Evolutionary conservation across 2,888 invertebrate genomes (phyloP), one percentile per base, ranked within the genome.

Genomic region (Cantharis rufa): DNA sequence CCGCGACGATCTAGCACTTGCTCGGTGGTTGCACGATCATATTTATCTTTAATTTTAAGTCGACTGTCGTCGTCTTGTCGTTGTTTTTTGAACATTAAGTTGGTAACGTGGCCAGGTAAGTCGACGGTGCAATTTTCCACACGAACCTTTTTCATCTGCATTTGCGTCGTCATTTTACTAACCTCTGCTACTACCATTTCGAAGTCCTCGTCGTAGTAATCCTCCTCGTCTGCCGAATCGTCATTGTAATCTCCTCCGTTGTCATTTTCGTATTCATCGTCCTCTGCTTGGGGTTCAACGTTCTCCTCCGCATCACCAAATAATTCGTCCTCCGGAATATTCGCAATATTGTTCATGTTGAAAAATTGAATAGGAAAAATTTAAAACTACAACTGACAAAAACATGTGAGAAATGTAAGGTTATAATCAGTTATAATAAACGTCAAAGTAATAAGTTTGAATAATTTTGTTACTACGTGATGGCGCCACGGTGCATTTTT

Each of bases 1-100:
- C 99, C 99, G 13, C 97, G 90, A 0, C 97, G 96, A 89, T 99
- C 99, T 93, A 99, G 94, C 0, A 99, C 99, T 88, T 98, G 97
- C 86, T 98, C 98, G 0, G 94, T 96, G 0, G 99, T 99, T 0
- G 99, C 98, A 74, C 98, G 90, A 87, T 98, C 98, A 85, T 95
- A 93, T 87, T 98, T 98, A 86, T 99, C 98, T 85, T 96, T 96
- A 0, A 91, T 91, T 82, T 94, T 90, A 9, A 92, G 90, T 76
- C 95, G 91, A n/a, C 92, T 93, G 81, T 92, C 92, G 62, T 94
- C 94, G 74, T 89, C 86, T 82, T 92, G 93, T 78, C 92, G 92
- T 80, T 93, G 92, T 82, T 92, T 93, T 81, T 92, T 91, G 15
- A 93, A 91, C 71, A 96, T 89, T 75, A 92, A 90, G 86, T 95